These are phyloP conservation scores for Pteruthius melanotis DNA, from an alignment of 2,113 vertebrate species.

Conservation along the genomic window DNA sequence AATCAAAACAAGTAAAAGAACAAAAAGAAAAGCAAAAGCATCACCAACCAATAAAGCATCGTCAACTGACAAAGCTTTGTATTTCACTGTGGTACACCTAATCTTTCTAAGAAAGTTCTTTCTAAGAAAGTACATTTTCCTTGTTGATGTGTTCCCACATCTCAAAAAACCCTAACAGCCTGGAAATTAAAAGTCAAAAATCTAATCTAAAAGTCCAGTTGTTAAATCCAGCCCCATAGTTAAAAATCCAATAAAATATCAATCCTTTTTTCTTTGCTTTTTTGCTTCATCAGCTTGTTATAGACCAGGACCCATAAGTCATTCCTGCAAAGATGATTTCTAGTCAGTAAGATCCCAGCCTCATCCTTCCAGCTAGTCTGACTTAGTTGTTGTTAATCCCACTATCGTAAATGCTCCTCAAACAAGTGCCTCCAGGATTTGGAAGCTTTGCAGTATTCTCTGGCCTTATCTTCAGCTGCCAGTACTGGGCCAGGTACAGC, in stretches of 20 bases:
- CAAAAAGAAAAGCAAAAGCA: background rate
- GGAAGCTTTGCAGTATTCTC: background rate
- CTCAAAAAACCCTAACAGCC: background rate
- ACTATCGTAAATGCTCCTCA: background rate
- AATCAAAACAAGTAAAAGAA: background rate
- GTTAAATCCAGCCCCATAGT: background rate
- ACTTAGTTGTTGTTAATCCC: background rate
- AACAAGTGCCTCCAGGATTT: background rate
- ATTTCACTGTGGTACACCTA: background rate
- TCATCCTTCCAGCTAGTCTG: background rate
- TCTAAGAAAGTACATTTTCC: background rate
- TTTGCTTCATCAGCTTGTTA: background rate
- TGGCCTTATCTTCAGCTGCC: background rate
- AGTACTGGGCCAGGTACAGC: background rate
- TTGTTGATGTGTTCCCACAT: background rate
- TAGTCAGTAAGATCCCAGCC: background rate
- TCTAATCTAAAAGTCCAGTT: background rate
- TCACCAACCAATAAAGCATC: background rate
- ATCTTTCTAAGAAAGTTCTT: background rate
- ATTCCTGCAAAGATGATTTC: background rate
- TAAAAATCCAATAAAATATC: background rate
- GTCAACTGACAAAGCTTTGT: background rate
- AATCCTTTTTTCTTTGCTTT: background rate
- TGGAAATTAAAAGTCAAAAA: background rate
- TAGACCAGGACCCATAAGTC: background rate